Conservation (phyloP, 2,113 vertebrate species). For the Anolis sagrei region DNA sequence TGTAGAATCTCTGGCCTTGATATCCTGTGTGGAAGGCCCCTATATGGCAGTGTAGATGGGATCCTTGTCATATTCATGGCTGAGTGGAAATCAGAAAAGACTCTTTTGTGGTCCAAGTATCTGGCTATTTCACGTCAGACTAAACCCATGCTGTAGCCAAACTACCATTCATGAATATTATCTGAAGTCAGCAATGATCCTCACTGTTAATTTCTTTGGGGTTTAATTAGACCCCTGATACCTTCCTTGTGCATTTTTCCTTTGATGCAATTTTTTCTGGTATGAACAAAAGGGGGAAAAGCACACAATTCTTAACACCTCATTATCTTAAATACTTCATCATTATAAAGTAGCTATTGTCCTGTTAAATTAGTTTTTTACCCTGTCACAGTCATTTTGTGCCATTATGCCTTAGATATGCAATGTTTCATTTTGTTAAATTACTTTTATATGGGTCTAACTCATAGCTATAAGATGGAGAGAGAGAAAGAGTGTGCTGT, state of each 20-base stretch:
- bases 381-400: background rate
- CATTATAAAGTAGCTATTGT: background rate
- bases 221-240: conserved; percentile 16
- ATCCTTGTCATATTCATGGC: too few species aligned
- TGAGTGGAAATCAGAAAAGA: too few species aligned
- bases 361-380: background rate
- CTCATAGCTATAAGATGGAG: background rate
- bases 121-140: too few species aligned
- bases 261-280: background rate
- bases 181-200: background rate
- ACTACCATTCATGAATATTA: background rate
- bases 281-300: background rate
- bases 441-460: background rate
- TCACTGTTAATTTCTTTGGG: background rate
- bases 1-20: too few species aligned
- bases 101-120: too few species aligned
- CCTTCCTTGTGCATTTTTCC: background rate
- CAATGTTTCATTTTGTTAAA: background rate
- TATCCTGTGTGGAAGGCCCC: too few species aligned
- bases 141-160: background rate
- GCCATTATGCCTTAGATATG: background rate
- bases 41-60: too few species aligned
- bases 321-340: background rate
- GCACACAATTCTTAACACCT: background rate
- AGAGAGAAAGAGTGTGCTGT: background rate